Conservation (phyloP, 2,888 invertebrate genomes). For the Anticlea derivata region DNA sequence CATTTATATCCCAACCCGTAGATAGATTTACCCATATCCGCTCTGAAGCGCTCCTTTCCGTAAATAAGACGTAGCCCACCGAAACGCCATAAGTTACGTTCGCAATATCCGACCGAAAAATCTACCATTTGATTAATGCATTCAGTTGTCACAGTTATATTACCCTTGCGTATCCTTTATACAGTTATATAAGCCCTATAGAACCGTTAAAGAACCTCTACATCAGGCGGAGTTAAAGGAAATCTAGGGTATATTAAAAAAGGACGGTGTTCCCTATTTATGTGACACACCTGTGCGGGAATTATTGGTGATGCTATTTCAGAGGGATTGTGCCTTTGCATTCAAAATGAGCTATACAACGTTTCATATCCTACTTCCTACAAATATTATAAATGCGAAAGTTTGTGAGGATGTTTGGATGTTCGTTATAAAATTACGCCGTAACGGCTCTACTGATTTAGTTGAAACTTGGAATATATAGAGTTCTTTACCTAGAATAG, state of each 20-base stretch:
- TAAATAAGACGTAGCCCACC: slow-evolving; percentile 23
- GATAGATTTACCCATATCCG: not conserved
- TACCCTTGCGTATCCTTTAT: slow-evolving; percentile 55
- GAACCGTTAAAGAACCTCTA: slow-evolving; percentile 44
- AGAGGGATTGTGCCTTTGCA: not conserved
- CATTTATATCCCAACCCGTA: too few relatives aligned
- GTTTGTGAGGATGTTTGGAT: too few relatives aligned
- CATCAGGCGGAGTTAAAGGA: slow-evolving; percentile 69
- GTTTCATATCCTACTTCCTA: too few relatives aligned
- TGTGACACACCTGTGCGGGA: slow-evolving; percentile 67
- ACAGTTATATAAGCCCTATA: slow-evolving; percentile 37
- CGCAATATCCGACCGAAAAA: slow-evolving; percentile 71
- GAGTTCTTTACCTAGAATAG: too few relatives aligned
- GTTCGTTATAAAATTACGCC: too few relatives aligned
- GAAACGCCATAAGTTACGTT: slow-evolving; percentile 40
- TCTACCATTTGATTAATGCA: slow-evolving; percentile 78
- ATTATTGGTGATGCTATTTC: slow-evolving; percentile 27
- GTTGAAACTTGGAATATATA: too few relatives aligned
- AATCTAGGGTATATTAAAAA: slow-evolving; percentile 83
- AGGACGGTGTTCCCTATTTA: slow-evolving; percentile 66
- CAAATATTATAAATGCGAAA: too few relatives aligned
- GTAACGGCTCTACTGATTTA: too few relatives aligned
- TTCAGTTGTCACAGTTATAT: slow-evolving; percentile 77
- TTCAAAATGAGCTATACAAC: too few relatives aligned
- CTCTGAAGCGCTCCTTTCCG: not conserved